Conservation (phyloP, 2,888 invertebrate species). For the Aplocera efformata region DNA sequence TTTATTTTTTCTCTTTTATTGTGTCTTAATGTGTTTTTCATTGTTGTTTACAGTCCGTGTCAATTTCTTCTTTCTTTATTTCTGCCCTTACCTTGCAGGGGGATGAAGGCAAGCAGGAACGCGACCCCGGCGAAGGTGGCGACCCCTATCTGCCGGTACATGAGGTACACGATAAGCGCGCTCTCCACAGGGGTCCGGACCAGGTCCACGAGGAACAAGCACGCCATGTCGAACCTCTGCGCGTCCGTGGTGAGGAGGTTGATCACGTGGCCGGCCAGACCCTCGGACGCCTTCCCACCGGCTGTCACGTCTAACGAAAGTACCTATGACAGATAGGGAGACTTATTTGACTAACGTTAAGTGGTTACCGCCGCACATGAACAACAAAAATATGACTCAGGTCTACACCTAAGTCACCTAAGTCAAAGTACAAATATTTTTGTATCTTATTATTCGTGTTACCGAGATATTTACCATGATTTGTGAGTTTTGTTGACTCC, state of each 20-base stretch:
- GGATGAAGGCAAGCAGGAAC: conserved; percentile 81
- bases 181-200: conserved; percentile 92
- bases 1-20: too few species aligned
- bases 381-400: too few species aligned
- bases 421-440: too few species aligned
- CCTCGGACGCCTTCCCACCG: conserved; percentile 78
- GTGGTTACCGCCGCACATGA: too few species aligned
- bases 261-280: conserved; percentile 84
- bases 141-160: conserved; percentile 82
- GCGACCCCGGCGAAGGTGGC: conserved; percentile 81
- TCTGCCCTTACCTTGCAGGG: conserved; percentile 76
- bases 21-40: too few species aligned
- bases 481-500: too few species aligned
- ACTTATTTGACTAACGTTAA: too few species aligned
- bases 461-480: too few species aligned
- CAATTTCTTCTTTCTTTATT: too few species aligned
- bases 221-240: conserved; percentile 90
- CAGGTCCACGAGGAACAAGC: conserved; percentile 89
- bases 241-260: conserved; percentile 93
- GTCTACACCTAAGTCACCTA: too few species aligned
- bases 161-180: conserved; percentile 85
- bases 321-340: conserved; percentile 66
- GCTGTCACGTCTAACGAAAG: conserved; percentile 85
- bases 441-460: too few species aligned
- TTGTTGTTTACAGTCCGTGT: too few species aligned